A percentile compares a stretch with the other conserved stretches of the same genome.
These are phyloP conservation scores for Podiceps cristatus DNA, from an alignment of 2,113 vertebrate species.

Conservation along the genomic window DNA sequence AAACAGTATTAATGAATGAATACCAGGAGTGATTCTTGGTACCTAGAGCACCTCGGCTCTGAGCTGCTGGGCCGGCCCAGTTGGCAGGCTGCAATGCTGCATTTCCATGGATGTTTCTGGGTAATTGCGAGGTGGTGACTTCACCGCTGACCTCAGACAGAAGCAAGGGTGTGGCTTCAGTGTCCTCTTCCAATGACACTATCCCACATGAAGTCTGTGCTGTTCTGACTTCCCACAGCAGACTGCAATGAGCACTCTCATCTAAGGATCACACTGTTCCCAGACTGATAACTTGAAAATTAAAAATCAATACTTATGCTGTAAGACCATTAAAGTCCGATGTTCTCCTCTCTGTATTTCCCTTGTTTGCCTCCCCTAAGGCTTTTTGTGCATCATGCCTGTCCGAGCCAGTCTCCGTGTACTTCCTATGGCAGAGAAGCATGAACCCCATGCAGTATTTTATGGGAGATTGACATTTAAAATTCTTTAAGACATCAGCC, in stretches of 20 bases:
- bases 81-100: neutral
- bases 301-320: neutral
- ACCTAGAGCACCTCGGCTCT: neutral
- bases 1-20: neutral
- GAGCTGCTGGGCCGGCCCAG: neutral
- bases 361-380: neutral
- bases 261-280: conserved; percentile 12
- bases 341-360: neutral
- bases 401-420: neutral
- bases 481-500: neutral
- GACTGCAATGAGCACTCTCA: neutral
- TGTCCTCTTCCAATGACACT: neutral
- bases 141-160: neutral
- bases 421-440: neutral
- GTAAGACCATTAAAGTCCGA: neutral
- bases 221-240: neutral
- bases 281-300: neutral
- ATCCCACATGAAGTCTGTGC: neutral
- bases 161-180: neutral
- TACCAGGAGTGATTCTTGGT: neutral
- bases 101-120: neutral
- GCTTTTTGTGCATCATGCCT: neutral
- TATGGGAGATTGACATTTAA: neutral
- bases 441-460: neutral
- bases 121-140: neutral